Base-by-base conservation (phyloP, 1,140 invertebrate genomes). In the Drosophila rhopaloa region DNA sequence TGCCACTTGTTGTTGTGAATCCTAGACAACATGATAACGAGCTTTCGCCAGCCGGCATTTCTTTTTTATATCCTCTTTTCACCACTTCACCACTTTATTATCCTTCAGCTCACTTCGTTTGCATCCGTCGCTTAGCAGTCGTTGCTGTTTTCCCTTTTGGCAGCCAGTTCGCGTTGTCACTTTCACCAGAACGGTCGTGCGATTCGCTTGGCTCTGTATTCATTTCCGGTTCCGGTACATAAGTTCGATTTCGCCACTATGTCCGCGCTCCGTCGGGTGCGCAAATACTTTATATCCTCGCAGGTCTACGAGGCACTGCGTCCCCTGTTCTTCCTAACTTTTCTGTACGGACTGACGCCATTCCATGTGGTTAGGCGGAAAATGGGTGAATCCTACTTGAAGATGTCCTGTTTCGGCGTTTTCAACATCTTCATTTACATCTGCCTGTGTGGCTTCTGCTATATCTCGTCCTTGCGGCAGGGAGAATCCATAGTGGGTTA, bases 271-370 rank as follows among this genome's bases (percentile, higher is more conserved):
- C 77, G 73, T 55, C 73, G 84, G 9, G 84, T 89, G 41, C 84
- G 84, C 41, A 89, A 84, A 66, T 89, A 89, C 57, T 89, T 89
- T 37, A 89, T 89, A 62, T 89, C 90, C 8, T 68, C 89, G 47
- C 82, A 86, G 58, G 91, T 86, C 47, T 91, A 91, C 48, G 84
- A 91, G 58, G 79, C 90, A 37, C 72, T 92, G 51, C 81, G 89
- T 56, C 84, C 90, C 0, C 40, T 91, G 0, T 86, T 92, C 27
- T 89, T 91, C 5, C 55, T 86, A 5, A 90, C 91, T 3, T 91
- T 83, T n/a, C 44, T 91, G 0, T 81, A 79, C 29, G 91, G 91
- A 0, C 29, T 91, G 2, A 90, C 90, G 14, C 80, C 91, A 0
- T 92, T 90, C 37, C 83, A 80, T 43, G 79, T 92, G 47, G 81